Evolutionary conservation across 1,140 invertebrate species (phyloP), one percentile per base, ranked within the genome.

Genomic region (Ceratosolen fusciceps): DNA sequence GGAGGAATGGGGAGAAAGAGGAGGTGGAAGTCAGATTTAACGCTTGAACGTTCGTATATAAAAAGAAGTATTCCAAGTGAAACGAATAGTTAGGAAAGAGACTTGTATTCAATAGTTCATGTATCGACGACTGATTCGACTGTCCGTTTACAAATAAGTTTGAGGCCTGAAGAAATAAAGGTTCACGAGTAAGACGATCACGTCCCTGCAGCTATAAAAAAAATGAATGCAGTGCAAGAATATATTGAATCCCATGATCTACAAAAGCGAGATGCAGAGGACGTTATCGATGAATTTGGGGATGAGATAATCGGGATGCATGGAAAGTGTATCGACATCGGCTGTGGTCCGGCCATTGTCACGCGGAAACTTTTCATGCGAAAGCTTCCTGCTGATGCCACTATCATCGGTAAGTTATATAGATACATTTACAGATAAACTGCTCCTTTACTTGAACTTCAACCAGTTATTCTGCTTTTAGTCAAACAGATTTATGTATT

Each of bases 301-400:
- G 91, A 92, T 43, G 90, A 90, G 58, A 88, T 95, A 1, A 73
- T 74, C 0, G 74, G 84, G 9, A 89, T 90, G 87, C 65, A 82
- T 19, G 90, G 90, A 0, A 84, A 58, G 72, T 88, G 87, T n/a
- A 88, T 96, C 76, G 96, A 97, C 83, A 92, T 97, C 21, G 96
- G 96, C 1, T 96, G 94, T 72, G 96, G 95, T 0, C 93, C 95
- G 24, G 96, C 95, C 0, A 91, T 93, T 82, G 93, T 96, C 9
- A 95, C 94, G 0, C 91, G 91, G 19, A 91, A 93, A 31, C 86
- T 96, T n/a, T 87, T 96, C 14, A 86, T 93, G 65, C 93, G 93
- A 0, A 89, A 91, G 78, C 83, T 96, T n/a, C 93, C 94, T 26
- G 60, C 62, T 0, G 84, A 88, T 0, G 82, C 85, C 0, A 78